These are phyloP conservation scores for Goniozus legneri DNA, from an alignment of 1,140 invertebrate genomes.

Conservation along the genomic window DNA sequence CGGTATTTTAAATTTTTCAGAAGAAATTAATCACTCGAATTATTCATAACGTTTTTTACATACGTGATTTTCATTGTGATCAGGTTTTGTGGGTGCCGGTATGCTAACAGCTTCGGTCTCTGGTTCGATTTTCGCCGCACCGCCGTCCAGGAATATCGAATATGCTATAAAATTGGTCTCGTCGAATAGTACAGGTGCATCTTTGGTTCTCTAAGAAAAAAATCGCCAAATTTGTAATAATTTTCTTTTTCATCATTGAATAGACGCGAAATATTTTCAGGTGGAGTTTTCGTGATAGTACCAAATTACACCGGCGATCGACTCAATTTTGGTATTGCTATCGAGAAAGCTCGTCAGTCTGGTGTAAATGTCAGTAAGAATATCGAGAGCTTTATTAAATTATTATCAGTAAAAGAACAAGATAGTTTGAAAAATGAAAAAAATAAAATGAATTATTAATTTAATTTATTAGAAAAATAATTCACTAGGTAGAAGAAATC, in stretches of 20 bases:
- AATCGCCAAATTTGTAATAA: too few relatives aligned
- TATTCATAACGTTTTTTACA: slow-evolving; percentile 9
- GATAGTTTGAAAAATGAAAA: too few relatives aligned
- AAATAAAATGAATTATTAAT: neutral
- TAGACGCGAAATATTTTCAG: slow-evolving; percentile 48
- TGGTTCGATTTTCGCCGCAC: slow-evolving; percentile 77
- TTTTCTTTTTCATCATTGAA: too few relatives aligned
- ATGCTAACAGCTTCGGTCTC: slow-evolving; percentile 73
- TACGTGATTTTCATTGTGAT: neutral
- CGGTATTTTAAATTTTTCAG: slow-evolving; percentile 50
- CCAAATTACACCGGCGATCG: slow-evolving; percentile 87
- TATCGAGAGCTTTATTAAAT: too few relatives aligned
- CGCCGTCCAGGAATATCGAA: slow-evolving; percentile 66
- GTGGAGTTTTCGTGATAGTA: slow-evolving; percentile 70
- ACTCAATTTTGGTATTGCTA: slow-evolving; percentile 80
- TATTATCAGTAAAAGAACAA: neutral
- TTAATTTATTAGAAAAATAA: neutral
- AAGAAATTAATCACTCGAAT: neutral
- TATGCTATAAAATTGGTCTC: slow-evolving; percentile 63
- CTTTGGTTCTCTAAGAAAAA: too few relatives aligned
- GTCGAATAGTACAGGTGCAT: slow-evolving; percentile 56
- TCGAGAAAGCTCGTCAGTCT: slow-evolving; percentile 66
- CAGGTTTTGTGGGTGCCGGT: slow-evolving; percentile 75
- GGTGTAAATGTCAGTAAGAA: slow-evolving; percentile 59
- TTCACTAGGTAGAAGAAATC: slow-evolving; percentile 65